Conservation (phyloP, 92 coral and sea anemone genomes). For the Plumapathes pennacea region DNA sequence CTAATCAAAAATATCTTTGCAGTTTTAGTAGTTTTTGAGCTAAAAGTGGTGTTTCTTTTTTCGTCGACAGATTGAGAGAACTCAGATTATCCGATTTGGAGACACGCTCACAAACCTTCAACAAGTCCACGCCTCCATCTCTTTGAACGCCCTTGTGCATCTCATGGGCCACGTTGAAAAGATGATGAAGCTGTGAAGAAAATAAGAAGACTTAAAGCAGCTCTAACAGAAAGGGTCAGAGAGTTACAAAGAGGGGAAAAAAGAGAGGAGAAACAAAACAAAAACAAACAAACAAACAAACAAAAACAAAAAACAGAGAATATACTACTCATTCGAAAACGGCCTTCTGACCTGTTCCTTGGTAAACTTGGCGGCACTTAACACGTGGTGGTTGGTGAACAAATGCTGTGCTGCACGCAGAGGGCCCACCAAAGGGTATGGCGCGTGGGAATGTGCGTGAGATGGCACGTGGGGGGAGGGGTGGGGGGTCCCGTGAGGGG, state of each 20-base stretch:
- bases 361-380: conserved; percentile 71
- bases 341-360: conserved; percentile 60
- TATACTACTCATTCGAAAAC: background rate
- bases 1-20: too few relatives aligned
- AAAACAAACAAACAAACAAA: too few relatives aligned
- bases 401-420: conserved; percentile 64
- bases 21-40: too few relatives aligned
- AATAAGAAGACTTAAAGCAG: background rate
- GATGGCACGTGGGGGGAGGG: conserved; percentile 31
- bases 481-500: conserved; percentile 34
- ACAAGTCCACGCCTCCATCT: conserved; percentile 70
- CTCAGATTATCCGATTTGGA: too few relatives aligned
- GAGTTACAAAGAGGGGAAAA: background rate
- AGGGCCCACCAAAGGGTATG: conserved; percentile 18
- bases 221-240: background rate
- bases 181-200: conserved; percentile 72
- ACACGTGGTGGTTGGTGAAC: conserved; percentile 56
- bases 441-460: conserved; percentile 5
- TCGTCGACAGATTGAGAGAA: too few relatives aligned
- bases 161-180: conserved; percentile 91
- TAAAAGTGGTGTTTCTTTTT: too few relatives aligned
- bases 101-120: conserved; percentile 52
- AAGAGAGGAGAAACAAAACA: background rate
- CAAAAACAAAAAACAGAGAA: background rate
- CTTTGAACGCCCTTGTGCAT: conserved; percentile 82